Evolutionary conservation across 2,113 vertebrate genomes (phyloP).

Genomic region (Aphyosemion australe): DNA sequence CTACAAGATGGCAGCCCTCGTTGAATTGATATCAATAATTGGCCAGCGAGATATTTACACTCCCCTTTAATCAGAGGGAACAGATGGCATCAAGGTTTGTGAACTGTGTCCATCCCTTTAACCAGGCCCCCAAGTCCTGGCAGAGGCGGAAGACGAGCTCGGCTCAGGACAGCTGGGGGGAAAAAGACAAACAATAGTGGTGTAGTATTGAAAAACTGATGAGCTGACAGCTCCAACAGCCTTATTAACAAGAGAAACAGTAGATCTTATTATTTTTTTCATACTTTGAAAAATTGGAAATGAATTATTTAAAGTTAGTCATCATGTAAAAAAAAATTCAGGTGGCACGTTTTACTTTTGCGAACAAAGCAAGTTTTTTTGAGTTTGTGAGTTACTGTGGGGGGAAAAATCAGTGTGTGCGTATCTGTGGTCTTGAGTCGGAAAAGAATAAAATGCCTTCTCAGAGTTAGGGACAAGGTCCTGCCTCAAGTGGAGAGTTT

Average conservation of each 20-base stretch:
- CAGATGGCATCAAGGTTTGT: slow-evolving; percentile 69
- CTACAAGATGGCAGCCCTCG: slow-evolving; percentile 61
- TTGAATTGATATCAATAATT: slow-evolving; percentile 69
- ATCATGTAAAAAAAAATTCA: too few relatives aligned
- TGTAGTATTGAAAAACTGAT: slow-evolving; percentile 24
- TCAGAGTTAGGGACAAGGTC: too few relatives aligned
- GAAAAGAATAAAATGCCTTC: too few relatives aligned
- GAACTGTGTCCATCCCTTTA: slow-evolving; percentile 65
- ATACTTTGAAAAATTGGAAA: too few relatives aligned
- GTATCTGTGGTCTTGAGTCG: too few relatives aligned
- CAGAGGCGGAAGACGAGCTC: slow-evolving; percentile 23
- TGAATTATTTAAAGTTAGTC: too few relatives aligned
- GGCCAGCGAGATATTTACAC: slow-evolving; percentile 65
- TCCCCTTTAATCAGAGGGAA: slow-evolving; percentile 68
- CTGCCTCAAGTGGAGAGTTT: too few relatives aligned
- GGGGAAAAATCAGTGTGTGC: too few relatives aligned
- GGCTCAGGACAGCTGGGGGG: slow-evolving; percentile 6
- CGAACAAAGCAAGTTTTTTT: too few relatives aligned
- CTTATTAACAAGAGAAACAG: slow-evolving; percentile 24
- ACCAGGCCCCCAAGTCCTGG: slow-evolving; percentile 48
- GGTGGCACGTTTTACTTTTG: too few relatives aligned
- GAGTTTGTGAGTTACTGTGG: too few relatives aligned
- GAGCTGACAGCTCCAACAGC: slow-evolving; percentile 15
- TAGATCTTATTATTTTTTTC: too few relatives aligned
- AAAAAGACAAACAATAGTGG: not conserved